phyloP scores from a whole-genome alignment of 2,113 vertebrate genomes.

The Leucopsar rothschildi region DNA sequence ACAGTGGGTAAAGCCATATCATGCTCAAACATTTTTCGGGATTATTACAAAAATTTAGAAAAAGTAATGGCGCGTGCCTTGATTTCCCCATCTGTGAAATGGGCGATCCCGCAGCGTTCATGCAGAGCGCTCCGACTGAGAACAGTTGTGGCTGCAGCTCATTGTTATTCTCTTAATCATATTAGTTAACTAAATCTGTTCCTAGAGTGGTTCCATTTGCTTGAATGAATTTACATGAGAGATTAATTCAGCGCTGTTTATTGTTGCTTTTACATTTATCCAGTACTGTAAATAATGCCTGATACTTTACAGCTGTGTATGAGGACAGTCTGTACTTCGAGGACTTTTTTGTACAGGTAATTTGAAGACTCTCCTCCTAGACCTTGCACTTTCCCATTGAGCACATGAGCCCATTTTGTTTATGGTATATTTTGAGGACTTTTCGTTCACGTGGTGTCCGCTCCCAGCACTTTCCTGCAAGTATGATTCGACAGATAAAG shows the following conservation, averaged over 20 bases:
- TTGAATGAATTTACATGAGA: slow-evolving; percentile 60
- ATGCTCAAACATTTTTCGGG: background rate
- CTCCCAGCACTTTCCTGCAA: slow-evolving; percentile 24
- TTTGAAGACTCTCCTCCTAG: background rate
- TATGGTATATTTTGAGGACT: slow-evolving; percentile 20
- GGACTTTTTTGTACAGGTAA: background rate
- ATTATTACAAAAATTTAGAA: background rate
- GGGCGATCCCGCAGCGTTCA: background rate
- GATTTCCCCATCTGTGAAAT: slow-evolving; percentile 24
- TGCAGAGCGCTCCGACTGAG: background rate
- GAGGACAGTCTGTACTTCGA: background rate
- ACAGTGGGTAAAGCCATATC: background rate
- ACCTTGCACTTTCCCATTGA: background rate
- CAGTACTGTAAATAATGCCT: slow-evolving; percentile 47
- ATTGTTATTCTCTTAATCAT: slow-evolving; percentile 54
- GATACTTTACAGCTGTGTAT: slow-evolving; percentile 2
- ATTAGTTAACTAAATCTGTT: slow-evolving; percentile 56
- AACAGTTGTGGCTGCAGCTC: background rate
- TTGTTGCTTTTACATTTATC: slow-evolving; percentile 48
- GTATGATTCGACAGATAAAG: background rate
- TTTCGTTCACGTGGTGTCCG: background rate
- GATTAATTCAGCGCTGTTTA: slow-evolving; percentile 38
- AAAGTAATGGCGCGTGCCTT: background rate
- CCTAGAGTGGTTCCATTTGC: slow-evolving; percentile 58
- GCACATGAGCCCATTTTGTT: slow-evolving; percentile 1